phyloP scores from a whole-genome alignment of 2,113 vertebrate species.

The Malurus melanocephalus region DNA sequence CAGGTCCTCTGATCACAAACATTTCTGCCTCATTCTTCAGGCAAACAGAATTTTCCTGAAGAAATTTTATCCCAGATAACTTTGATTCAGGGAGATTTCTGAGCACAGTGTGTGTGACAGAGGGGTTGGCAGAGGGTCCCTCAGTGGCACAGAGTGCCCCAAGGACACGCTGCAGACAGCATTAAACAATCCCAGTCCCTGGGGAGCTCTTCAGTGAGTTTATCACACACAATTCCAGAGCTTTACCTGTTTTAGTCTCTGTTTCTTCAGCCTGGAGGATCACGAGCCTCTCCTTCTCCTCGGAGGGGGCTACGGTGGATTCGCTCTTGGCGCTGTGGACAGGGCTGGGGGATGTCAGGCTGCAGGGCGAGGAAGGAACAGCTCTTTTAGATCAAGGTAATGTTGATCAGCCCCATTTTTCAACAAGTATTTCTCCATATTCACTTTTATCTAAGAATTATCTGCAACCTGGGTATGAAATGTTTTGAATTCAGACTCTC shows the following conservation, averaged over 20 bases:
- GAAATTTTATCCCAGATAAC: background rate
- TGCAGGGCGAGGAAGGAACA: slow-evolving; percentile 52
- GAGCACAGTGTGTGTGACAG: background rate
- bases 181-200: background rate
- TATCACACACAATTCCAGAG: background rate
- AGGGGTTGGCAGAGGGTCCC: background rate
- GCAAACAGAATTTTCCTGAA: background rate
- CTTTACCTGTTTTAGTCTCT: slow-evolving; percentile 73
- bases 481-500: background rate
- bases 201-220: background rate
- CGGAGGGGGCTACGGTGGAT: slow-evolving; percentile 68
- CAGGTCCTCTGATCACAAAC: background rate
- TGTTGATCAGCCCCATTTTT: background rate
- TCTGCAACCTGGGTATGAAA: background rate
- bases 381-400: background rate
- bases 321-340: slow-evolving; percentile 78
- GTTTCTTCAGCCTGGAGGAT: slow-evolving; percentile 68
- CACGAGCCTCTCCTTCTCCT: slow-evolving; percentile 76
- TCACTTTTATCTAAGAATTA: background rate
- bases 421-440: background rate
- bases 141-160: background rate
- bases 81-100: background rate
- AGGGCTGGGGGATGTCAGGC: slow-evolving; percentile 85
- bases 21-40: background rate
- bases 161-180: background rate